Conservation (phyloP, 2,888 invertebrate genomes). For the Parapristionchus giblindavisi region DNA sequence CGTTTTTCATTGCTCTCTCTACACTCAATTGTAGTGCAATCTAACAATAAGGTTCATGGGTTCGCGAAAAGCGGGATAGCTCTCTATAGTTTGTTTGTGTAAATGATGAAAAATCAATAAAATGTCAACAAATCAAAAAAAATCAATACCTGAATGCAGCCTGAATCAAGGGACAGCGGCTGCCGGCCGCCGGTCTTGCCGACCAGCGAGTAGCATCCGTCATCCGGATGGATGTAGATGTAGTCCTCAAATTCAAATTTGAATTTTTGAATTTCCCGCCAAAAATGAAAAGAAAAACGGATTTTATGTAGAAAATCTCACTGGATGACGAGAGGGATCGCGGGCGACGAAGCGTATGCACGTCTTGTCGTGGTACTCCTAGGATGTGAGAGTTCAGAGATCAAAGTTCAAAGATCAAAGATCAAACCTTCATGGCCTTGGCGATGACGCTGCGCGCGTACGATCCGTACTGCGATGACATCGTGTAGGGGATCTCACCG, state of each 20-base stretch:
- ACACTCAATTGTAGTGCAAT: too few species aligned
- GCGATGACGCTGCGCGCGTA: constrained; percentile 68
- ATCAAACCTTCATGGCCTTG: constrained; percentile 63
- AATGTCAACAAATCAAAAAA: too few species aligned
- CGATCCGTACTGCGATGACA: constrained; percentile 66
- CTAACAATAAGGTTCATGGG: too few species aligned
- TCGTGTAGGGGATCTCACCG: constrained; percentile 67
- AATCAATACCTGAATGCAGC: constrained; percentile 64
- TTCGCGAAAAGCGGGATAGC: too few species aligned
- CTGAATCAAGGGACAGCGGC: constrained; percentile 66
- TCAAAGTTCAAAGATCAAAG: neutral
- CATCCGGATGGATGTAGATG: constrained; percentile 74
- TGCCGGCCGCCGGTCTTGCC: constrained; percentile 56
- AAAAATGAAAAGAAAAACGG: neutral
- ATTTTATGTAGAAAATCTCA: neutral
- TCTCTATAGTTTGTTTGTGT: too few species aligned
- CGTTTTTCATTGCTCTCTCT: too few species aligned
- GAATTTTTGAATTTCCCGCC: neutral
- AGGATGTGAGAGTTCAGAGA: neutral
- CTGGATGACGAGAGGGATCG: constrained; percentile 68
- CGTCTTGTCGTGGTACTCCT: constrained; percentile 76
- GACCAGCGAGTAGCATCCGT: constrained; percentile 82
- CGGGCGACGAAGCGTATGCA: constrained; percentile 77
- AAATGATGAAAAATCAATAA: too few species aligned
- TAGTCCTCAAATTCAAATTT: constrained; percentile 71